Evolutionary conservation across 2,797 vertebrate species (phyloP), one percentile per base, ranked within the genome.

Genomic region (Coluber constrictor): DNA sequence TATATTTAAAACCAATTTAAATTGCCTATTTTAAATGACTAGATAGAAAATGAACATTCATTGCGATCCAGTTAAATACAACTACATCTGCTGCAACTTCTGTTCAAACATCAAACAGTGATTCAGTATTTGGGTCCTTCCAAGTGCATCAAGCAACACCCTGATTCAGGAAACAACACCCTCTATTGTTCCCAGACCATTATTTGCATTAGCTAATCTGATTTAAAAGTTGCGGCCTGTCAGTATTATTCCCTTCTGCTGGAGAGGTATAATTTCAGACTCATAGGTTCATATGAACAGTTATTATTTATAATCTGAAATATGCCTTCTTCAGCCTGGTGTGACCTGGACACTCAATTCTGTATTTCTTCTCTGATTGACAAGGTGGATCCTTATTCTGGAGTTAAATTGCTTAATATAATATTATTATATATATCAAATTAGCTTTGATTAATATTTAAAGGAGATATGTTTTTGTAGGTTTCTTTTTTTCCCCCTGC

Each of bases 111-210:
- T 60, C 91, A 91, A 90, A 23, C 89, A 94, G 87, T 89, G 86
- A 63, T 57, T 94, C 92, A 57, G 88, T 70, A 23, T 74, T 93
- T 92, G 91, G 93, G 87, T 91, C 87, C 66, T 56, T 90, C 37
- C 91, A 70, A 90, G n/a, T 83, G 11, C 27, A 91, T 94, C 79
- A 88, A 27, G 2, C 74, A 93, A 37, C n/a, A 0, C 88, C 61
- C 89, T 94, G 0, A 94, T 96, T 94, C 95, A 95, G 96, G 93
- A 96, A 95, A 93, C 27, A 9, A 92, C 92, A 86, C 94, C 94
- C 91, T 43, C 88, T 93, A 61, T 94, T 92, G 90, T 96, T 95
- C 88, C 90, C 86, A 89, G 86, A 90, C 87, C 91, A 91, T 27
- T 56, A 1, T 51, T 90, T 51, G 23, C 29, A 0, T 95, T 61